A percentile compares a stretch with the other conserved stretches of the same genome.
Conservation (phyloP, 2,113 vertebrate genomes). For the Trichechus manatus region DNA sequence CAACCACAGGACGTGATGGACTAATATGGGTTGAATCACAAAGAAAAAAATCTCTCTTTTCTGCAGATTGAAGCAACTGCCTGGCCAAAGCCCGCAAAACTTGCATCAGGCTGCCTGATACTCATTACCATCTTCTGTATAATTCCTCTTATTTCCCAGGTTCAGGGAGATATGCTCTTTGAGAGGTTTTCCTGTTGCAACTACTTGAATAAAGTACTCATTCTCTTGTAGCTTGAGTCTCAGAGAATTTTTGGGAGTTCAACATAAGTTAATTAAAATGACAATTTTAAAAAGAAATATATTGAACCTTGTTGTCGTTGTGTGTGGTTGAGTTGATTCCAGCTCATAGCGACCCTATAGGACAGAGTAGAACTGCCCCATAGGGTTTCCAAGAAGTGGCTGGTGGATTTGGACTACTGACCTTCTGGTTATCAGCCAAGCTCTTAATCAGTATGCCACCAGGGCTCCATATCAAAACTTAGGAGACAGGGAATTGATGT, state of each 20-base stretch:
- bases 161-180: neutral
- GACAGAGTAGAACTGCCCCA: no score
- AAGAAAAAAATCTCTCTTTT: neutral
- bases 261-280: neutral
- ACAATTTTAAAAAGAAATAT: neutral
- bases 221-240: neutral
- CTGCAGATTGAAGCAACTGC: neutral
- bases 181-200: neutral
- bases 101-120: accelerated
- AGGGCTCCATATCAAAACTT: no score
- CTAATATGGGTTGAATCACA: neutral
- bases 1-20: neutral
- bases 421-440: no score
- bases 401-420: no score
- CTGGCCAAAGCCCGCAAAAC: neutral
- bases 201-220: neutral
- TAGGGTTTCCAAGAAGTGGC: no score
- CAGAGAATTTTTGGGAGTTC: neutral
- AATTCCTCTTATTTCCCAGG: neutral
- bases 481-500: no score
- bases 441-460: no score
- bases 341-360: no score
- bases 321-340: no score
- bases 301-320: neutral
- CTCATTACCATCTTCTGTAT: neutral